phyloP scores from a whole-genome alignment of 1,140 invertebrate species.

The Gryon sp. region DNA sequence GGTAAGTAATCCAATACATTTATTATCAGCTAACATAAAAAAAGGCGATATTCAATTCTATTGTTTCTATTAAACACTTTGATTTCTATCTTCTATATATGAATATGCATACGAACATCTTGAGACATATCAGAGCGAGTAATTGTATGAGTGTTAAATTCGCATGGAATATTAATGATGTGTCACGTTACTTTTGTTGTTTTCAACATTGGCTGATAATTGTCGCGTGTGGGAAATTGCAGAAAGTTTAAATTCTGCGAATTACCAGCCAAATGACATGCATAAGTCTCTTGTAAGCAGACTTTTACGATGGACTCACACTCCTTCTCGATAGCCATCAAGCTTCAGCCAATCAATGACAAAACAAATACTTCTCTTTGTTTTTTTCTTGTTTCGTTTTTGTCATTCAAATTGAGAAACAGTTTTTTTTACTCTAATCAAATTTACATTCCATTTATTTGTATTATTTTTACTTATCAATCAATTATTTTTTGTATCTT shows the following conservation, averaged over 20 bases:
- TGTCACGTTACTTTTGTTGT: slow-evolving; percentile 56
- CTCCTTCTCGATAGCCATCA: slow-evolving; percentile 57
- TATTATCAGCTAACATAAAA: slow-evolving; percentile 21
- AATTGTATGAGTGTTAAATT: slow-evolving; percentile 25
- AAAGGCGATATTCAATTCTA: slow-evolving; percentile 24
- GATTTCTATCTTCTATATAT: slow-evolving; percentile 43
- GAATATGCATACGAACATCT: slow-evolving; percentile 27
- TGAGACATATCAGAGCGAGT: slow-evolving; percentile 30
- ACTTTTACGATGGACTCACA: slow-evolving; percentile 23
- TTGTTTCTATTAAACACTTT: slow-evolving; percentile 33
- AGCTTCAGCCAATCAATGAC: slow-evolving; percentile 34
- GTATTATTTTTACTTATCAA: too few relatives aligned
- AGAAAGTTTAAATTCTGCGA: slow-evolving; percentile 69
- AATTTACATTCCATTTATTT: too few relatives aligned
- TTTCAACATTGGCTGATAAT: slow-evolving; percentile 49
- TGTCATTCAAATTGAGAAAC: too few relatives aligned
- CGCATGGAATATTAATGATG: slow-evolving; percentile 61
- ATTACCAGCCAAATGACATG: slow-evolving; percentile 52
- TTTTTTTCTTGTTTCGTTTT: neutral
- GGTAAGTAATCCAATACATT: too few relatives aligned
- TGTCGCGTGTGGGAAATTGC: slow-evolving; percentile 75
- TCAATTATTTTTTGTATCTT: too few relatives aligned
- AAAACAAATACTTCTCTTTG: slow-evolving; percentile 5
- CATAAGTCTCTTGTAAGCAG: slow-evolving; percentile 35
- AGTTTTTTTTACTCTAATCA: too few relatives aligned